phyloP scores from a whole-genome alignment of 2,113 vertebrate genomes.

The Microcebus ravelobensis region DNA sequence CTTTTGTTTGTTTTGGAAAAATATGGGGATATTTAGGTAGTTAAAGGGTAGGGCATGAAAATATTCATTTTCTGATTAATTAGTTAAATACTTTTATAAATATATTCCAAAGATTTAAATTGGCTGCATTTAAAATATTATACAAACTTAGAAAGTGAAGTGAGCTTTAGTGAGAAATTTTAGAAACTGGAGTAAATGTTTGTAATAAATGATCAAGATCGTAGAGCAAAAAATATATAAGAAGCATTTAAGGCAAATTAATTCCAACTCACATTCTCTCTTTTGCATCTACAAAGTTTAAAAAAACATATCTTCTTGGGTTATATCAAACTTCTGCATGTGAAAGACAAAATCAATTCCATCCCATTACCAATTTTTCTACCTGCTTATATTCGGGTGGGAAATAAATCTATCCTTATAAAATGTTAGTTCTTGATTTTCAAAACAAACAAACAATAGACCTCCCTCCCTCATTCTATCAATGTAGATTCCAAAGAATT shows the following conservation, averaged over 20 bases:
- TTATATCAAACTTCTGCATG: background rate
- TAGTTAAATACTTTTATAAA: background rate
- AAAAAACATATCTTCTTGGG: background rate
- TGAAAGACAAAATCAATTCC: background rate
- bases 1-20: constrained; percentile 46
- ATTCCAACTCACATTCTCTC: background rate
- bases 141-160: background rate
- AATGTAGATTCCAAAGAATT: background rate
- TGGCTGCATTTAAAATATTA: background rate
- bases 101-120: background rate
- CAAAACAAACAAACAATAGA: background rate
- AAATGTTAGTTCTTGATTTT: background rate
- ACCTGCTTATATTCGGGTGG: background rate
- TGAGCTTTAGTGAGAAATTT: background rate
- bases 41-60: background rate
- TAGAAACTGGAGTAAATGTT: background rate
- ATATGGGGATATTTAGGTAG: background rate
- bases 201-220: background rate
- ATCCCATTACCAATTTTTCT: background rate
- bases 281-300: background rate
- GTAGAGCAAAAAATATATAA: background rate
- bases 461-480: background rate
- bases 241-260: constrained; percentile 4
- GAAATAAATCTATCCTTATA: background rate
- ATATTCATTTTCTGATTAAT: background rate